Conservation (phyloP, 2,797 vertebrate genomes). For the Phylloscopus collybita region DNA sequence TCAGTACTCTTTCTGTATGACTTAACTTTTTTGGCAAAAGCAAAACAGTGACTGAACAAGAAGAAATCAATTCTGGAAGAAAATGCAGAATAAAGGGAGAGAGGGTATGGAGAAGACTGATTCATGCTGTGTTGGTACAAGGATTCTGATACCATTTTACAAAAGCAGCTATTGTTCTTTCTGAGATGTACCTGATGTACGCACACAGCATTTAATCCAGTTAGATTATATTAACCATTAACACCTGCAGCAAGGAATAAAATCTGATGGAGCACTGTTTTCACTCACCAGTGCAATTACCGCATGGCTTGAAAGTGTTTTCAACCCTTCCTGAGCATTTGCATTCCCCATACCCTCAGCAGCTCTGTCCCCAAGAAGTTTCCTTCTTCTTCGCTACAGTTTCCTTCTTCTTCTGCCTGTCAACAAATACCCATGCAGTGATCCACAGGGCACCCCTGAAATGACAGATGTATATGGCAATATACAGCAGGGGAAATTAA, state of each 20-base stretch:
- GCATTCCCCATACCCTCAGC: neutral
- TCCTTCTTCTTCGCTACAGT: neutral
- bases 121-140: neutral
- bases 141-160: neutral
- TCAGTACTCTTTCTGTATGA: neutral
- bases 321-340: neutral
- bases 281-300: neutral
- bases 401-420: neutral
- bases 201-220: neutral
- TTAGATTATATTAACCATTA: neutral
- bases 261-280: neutral
- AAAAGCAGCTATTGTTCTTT: neutral
- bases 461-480: neutral
- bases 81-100: neutral
- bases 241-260: neutral
- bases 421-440: neutral
- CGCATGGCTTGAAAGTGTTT: neutral
- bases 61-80: neutral
- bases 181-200: neutral
- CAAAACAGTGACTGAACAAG: neutral
- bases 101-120: neutral
- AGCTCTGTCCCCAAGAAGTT: neutral
- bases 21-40: neutral
- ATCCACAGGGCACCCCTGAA: neutral
- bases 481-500: neutral